Evolutionary conservation across 2,797 vertebrate genomes (phyloP).

Genomic region (Tauraco hartlaubi): DNA sequence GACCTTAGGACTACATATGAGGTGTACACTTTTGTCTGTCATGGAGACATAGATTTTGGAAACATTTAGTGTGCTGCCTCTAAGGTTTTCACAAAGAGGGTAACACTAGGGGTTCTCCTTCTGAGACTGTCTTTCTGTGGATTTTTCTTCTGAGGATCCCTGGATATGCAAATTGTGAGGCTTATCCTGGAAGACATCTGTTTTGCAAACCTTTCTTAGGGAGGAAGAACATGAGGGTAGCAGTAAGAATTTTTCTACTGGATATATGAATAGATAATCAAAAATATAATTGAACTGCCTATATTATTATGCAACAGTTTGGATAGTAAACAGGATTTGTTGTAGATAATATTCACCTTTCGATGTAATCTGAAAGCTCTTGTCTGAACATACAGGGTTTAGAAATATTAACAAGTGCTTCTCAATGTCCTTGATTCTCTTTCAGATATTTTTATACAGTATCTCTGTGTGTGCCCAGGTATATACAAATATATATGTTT

Average conservation of each 20-base stretch:
- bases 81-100: background rate
- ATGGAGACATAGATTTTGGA: background rate
- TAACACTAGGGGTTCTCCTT: background rate
- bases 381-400: background rate
- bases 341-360: background rate
- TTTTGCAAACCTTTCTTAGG: background rate
- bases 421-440: background rate
- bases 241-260: background rate
- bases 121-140: background rate
- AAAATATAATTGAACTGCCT: background rate
- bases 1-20: background rate
- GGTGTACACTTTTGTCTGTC: background rate
- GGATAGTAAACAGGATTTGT: background rate
- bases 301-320: background rate
- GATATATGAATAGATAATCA: background rate
- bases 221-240: background rate
- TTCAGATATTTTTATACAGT: background rate
- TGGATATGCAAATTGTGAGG: background rate
- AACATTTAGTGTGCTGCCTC: background rate
- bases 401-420: fast-evolving
- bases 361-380: background rate
- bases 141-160: background rate
- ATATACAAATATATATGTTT: background rate
- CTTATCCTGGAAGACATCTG: background rate
- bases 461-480: background rate